Percentiles rank a stretch among this genome's conserved stretches.
Evolutionary conservation across 2,797 vertebrate species (phyloP).

Genomic region (Morelia viridis): DNA sequence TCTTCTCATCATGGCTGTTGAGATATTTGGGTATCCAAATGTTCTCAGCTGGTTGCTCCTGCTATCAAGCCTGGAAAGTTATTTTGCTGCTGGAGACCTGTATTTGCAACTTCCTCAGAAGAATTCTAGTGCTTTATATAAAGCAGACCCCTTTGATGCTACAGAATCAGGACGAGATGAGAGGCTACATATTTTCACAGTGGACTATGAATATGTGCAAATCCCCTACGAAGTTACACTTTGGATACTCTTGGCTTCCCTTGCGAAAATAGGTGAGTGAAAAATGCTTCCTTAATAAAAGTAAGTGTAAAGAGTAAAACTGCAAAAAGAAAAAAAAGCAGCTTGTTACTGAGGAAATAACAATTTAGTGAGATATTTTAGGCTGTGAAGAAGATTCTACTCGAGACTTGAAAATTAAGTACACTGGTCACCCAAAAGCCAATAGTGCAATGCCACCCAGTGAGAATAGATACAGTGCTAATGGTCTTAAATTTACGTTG

Average conservation of each 20-base stretch:
- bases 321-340: background rate
- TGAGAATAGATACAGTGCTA: background rate
- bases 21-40: accelerated
- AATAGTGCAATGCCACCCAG: background rate
- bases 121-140: conserved; percentile 27
- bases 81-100: conserved; percentile 39
- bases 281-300: background rate
- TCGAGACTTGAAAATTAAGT: background rate
- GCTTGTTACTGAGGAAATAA: background rate
- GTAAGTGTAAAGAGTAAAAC: background rate
- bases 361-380: background rate
- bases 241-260: conserved; percentile 92
- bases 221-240: conserved; percentile 93
- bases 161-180: conserved; percentile 56
- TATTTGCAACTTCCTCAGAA: conserved; percentile 27
- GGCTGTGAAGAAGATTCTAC: background rate
- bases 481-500: background rate
- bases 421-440: background rate
- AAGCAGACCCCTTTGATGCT: background rate
- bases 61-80: conserved; percentile 26
- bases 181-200: conserved; percentile 80
- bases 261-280: conserved; percentile 94
- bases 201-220: conserved; percentile 88
- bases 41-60: conserved; percentile 42
- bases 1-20: conserved; percentile 42